These are phyloP conservation scores for Linepithema humile DNA, from an alignment of 1,140 invertebrate genomes.

Conservation along the genomic window DNA sequence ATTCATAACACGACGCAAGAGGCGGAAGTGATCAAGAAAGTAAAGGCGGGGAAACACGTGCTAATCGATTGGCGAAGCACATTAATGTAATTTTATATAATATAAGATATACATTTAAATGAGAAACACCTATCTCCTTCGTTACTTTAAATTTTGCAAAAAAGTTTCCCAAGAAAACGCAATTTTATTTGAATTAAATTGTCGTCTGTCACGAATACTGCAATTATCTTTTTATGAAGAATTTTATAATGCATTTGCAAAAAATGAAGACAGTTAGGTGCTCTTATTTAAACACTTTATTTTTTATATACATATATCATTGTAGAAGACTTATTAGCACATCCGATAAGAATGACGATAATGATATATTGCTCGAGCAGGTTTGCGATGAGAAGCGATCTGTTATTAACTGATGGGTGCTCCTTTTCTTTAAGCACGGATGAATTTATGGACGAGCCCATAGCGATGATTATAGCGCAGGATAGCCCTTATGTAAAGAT, in stretches of 20 bases:
- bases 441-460: constrained; percentile 91
- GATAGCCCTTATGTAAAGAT: constrained; percentile 90
- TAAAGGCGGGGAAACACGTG: constrained; percentile 88
- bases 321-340: neutral
- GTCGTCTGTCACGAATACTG: constrained; percentile 78
- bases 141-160: neutral
- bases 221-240: constrained; percentile 73
- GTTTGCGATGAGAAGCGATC: constrained; percentile 87
- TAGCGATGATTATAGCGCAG: constrained; percentile 89
- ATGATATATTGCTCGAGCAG: constrained; percentile 67
- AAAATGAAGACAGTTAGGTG: neutral
- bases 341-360: neutral
- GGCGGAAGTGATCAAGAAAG: constrained; percentile 84
- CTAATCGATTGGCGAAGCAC: constrained; percentile 93
- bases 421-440: constrained; percentile 89
- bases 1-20: constrained; percentile 77
- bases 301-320: neutral
- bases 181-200: neutral
- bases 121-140: constrained; percentile 84
- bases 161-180: neutral
- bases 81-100: constrained; percentile 83
- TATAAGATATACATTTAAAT: constrained; percentile 86
- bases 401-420: constrained; percentile 87
- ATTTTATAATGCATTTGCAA: neutral
- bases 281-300: constrained; percentile 6